These are phyloP conservation scores for Aleiodes leptofemur DNA, from an alignment of 2,888 invertebrate genomes.

Conservation along the genomic window DNA sequence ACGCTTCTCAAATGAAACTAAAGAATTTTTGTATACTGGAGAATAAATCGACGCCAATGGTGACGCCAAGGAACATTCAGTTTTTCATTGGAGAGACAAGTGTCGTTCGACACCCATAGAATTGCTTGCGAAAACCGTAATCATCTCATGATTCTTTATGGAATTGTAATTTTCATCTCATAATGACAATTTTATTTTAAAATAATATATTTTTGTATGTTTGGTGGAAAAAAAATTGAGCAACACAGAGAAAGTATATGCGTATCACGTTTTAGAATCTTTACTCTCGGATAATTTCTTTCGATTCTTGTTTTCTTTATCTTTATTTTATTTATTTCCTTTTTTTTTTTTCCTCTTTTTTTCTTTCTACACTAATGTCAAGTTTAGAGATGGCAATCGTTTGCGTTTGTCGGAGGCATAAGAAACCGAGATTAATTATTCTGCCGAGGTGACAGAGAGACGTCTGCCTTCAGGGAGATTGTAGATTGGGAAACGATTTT, in stretches of 20 bases:
- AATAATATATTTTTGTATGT: too few relatives aligned
- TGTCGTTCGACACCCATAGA: constrained; percentile 70
- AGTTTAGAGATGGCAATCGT: constrained; percentile 39
- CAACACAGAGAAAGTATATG: too few relatives aligned
- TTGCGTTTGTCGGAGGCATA: constrained; percentile 28
- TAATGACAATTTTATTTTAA: neutral
- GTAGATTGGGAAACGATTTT: constrained; percentile 39
- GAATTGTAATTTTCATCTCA: neutral
- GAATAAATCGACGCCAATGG: constrained; percentile 58
- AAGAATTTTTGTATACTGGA: constrained; percentile 36
- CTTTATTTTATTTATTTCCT: too few relatives aligned
- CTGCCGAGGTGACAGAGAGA: constrained; percentile 43
- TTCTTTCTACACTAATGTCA: too few relatives aligned
- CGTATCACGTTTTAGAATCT: too few relatives aligned
- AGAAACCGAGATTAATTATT: constrained; percentile 42
- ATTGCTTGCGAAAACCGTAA: constrained; percentile 64
- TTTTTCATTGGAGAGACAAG: constrained; percentile 71
- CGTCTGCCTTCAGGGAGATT: constrained; percentile 38
- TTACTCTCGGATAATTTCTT: too few relatives aligned
- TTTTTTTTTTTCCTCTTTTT: too few relatives aligned
- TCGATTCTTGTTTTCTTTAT: too few relatives aligned
- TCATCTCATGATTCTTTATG: constrained; percentile 56
- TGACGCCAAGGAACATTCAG: constrained; percentile 65
- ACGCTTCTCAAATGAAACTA: neutral
- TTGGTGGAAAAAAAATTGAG: too few relatives aligned